Evolutionary conservation across 2,113 vertebrate species (phyloP), one percentile per base, ranked within the genome.

Genomic region (Typhlomys cinereus): DNA sequence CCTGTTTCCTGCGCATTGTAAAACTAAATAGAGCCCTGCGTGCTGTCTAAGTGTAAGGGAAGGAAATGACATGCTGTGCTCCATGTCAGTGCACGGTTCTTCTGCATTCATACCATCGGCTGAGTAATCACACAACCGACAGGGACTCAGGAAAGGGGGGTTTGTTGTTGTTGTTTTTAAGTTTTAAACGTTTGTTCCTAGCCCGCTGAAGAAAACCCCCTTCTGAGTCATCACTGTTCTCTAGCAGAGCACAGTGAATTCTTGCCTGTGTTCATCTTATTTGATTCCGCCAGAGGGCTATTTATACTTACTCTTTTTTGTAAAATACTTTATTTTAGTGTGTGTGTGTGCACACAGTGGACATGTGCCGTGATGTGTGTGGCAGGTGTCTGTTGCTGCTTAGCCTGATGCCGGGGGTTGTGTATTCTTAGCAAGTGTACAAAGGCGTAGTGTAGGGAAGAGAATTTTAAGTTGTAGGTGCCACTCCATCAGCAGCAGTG

Each of bases 381-480:
- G n/a, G n/a, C n/a, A n/a, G n/a, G n/a, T n/a, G n/a, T n/a, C n/a
- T n/a, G n/a, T n/a, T n/a, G n/a, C n/a, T n/a, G n/a, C n/a, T n/a
- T n/a, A n/a, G n/a, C n/a, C n/a, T n/a, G n/a, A n/a, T n/a, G n/a
- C n/a, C n/a, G n/a, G 61, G 39, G 82, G 9, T 52, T 59, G 2
- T 13, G 1, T 14, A 1, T 64, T 29, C n/a, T 46, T 39, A 27
- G 36, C 10, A 34, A 17, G 9, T 25, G 3, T n/a, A 3, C 7
- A 13, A 6, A 67, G 57, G 41, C 23, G 27, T 67, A 62, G 64
- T n/a, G 36, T 17, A 20, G 64, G 46, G 14, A 71, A 62, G 64
- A 44, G 54, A 27, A 10, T 14, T 84, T 62, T 67, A n/a, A 23
- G 8, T 12, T 46, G 13, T 50, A 29, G 4, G 4, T 15, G 3